Evolutionary conservation across 2,888 invertebrate species (phyloP), one percentile per base, ranked within the genome.

Genomic region (Trissolcus brochymenae): DNA sequence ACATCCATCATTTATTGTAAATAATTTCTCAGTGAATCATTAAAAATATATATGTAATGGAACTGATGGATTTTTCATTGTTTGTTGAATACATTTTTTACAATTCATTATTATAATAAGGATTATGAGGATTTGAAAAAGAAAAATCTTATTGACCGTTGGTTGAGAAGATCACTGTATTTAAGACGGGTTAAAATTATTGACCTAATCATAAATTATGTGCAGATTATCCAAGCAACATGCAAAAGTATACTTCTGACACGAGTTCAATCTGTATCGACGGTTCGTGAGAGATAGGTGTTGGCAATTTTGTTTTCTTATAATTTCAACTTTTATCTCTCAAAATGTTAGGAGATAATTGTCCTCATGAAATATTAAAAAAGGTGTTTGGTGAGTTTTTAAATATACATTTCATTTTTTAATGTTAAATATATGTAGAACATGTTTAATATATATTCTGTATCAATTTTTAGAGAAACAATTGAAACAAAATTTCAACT

Each of bases 401-500:
- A 35, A 35, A 11, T 35, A 35, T 41, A n/a, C 11, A 41, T n/a
- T 41, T 41, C 1, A 13, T 43, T 11, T 43, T 43, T 43, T 1
- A 14, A n/a, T 43, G 43, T 25, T 25, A 25, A 2, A 4, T 25
- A 4, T 0, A 6, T 0, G 4, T 25, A 25, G 4, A 19, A 25
- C 2, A 25, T 25, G 25, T 25, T 25, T 25, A 6, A 6, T 25
- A 25, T 4, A 25, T 4, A 25, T 25, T 6, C 4, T 25, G 1
- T 43, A 43, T 43, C 11, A 3, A 14, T 43, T 46, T 46, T 46
- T 6, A 46, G 16, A 46, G 11, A 35, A 35, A 35, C 35, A 14
- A 14, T 46, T 4, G 4, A 46, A 46, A 46, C 16, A 46, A 80
- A 84, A 84, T 56, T 62, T 81, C 7, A 68, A 53, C 17, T n/a